Conservation (phyloP, 2,888 invertebrate species). For the Amorpha juglandis region DNA sequence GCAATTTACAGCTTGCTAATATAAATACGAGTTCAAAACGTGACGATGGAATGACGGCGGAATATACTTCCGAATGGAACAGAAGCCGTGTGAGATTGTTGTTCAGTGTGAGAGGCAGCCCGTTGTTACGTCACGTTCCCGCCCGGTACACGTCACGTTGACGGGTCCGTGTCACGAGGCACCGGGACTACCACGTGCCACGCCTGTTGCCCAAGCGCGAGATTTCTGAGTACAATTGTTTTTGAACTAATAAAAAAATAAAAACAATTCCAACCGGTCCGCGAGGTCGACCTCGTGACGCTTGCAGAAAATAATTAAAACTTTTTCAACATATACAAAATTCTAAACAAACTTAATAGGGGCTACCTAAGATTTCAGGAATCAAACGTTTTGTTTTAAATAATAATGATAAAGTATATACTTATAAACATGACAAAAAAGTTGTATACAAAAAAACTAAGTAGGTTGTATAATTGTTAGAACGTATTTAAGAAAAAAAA, state of each 20-base stretch:
- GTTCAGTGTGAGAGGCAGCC: constrained; percentile 30
- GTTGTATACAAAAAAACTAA: no score
- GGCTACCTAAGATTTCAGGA: no score
- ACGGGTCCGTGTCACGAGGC: constrained; percentile 63
- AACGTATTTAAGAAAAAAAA: no score
- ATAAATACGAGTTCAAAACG: constrained; percentile 23
- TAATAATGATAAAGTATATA: no score
- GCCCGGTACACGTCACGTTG: constrained; percentile 58
- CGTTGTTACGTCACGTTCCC: constrained; percentile 41
- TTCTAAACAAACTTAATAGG: neutral
- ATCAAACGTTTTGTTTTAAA: no score
- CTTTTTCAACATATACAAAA: constrained; percentile 33
- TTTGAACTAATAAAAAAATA: constrained; percentile 16
- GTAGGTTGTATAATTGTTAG: no score
- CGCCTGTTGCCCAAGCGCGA: constrained; percentile 41
- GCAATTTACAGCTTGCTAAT: constrained; percentile 6
- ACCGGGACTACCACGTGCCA: constrained; percentile 50
- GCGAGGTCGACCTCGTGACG: constrained; percentile 14
- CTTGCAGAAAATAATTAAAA: constrained; percentile 26
- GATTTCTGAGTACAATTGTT: constrained; percentile 34
- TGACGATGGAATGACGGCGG: no score
- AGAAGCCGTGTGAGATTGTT: no score
- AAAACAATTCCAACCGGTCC: constrained; percentile 12
- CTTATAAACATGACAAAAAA: no score
- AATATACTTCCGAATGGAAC: no score